Conservation (phyloP, 1,140 invertebrate species). For the Pseudomyrmex concolor region DNA sequence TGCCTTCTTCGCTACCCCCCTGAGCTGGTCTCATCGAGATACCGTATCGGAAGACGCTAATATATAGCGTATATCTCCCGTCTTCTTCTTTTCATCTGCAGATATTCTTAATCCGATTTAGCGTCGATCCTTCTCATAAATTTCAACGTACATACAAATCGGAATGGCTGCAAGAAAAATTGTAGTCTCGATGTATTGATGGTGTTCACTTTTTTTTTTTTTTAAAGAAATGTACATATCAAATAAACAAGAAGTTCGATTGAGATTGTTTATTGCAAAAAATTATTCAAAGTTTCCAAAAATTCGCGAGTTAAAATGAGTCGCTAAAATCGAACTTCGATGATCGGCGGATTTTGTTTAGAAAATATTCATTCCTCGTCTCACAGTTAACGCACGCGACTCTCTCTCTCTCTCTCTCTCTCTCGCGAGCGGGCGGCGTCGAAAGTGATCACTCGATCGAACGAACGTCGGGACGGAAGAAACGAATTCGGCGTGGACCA, state of each 20-base stretch:
- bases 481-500: conserved; percentile 44
- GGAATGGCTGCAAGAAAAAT: neutral
- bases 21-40: conserved; percentile 2
- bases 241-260: too few relatives aligned
- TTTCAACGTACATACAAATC: neutral
- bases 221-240: too few relatives aligned
- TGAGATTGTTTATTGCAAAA: too few relatives aligned
- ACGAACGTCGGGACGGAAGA: neutral
- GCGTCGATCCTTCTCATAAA: conserved; percentile 30
- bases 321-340: neutral
- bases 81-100: neutral
- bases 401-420: too few relatives aligned
- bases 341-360: neutral
- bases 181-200: neutral
- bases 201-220: too few relatives aligned
- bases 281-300: neutral
- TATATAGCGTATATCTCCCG: neutral
- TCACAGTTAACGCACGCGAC: neutral
- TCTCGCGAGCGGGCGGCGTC: neutral
- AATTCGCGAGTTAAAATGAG: neutral
- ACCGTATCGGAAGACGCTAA: neutral
- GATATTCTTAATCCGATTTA: conserved; percentile 2
- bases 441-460: conserved; percentile 18
- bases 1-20: too few relatives aligned
- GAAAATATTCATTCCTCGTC: neutral